Evolutionary conservation across 2,888 invertebrate genomes (phyloP).

Genomic region (Drosophila merina): DNA sequence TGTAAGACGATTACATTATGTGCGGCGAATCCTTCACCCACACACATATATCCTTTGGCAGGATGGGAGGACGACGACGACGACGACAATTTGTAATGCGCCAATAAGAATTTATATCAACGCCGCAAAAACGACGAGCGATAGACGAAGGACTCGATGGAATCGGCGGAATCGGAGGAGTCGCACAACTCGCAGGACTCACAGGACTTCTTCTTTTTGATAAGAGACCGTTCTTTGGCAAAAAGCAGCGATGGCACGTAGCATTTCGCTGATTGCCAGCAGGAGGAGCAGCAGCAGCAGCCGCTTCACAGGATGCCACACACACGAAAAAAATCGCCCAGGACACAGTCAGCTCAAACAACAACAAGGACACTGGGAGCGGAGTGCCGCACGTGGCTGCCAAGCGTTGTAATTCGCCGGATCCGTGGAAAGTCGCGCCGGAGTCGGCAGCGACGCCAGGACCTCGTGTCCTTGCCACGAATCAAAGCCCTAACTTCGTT

Average conservation of each 20-base stretch:
- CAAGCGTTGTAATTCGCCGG: conserved; percentile 77
- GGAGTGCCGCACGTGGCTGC: conserved; percentile 42
- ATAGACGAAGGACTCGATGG: conserved; percentile 10
- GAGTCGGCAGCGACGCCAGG: conserved; percentile 66
- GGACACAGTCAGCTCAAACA: conserved; percentile 27
- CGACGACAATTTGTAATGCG: conserved; percentile 79
- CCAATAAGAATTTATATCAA: conserved; percentile 80
- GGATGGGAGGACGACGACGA: conserved; percentile 62
- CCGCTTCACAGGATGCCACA: conserved; percentile 24
- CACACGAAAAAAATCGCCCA: conserved; percentile 25
- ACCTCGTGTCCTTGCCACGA: conserved; percentile 29
- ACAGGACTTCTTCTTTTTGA: conserved; percentile 40
- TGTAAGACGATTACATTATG: conserved; percentile 73
- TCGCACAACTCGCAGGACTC: background rate
- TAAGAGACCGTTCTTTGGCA: conserved; percentile 42
- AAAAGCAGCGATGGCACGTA: conserved; percentile 37
- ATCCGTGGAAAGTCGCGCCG: conserved; percentile 54
- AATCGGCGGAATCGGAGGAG: background rate
- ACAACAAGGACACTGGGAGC: conserved; percentile 3
- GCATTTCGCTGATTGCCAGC: conserved; percentile 45
- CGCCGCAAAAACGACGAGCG: conserved; percentile 39
- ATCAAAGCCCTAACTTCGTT: background rate
- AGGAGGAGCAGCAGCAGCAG: conserved; percentile 25
- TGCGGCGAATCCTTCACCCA: conserved; percentile 38
- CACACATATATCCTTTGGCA: background rate